Percentiles rank a stretch among this genome's conserved stretches.
Evolutionary conservation across 2,888 invertebrate species (phyloP).

Genomic region (Polydrusus pterygomalis): DNA sequence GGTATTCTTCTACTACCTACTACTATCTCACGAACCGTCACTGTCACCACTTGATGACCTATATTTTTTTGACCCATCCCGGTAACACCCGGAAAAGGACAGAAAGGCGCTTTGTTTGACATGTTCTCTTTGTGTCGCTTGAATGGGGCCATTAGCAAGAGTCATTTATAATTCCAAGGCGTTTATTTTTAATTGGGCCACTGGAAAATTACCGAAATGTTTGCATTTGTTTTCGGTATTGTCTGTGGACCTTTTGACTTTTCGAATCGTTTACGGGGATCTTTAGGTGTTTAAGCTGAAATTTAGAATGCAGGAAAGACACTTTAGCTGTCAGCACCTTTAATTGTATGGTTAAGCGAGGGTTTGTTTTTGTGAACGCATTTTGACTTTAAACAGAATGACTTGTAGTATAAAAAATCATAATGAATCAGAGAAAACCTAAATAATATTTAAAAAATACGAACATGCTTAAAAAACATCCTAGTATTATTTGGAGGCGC

Average conservation of each 20-base stretch:
- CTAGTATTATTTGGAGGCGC: too few relatives aligned
- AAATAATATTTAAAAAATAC: too few relatives aligned
- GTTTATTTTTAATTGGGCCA: conserved; percentile 48
- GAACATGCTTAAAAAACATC: too few relatives aligned
- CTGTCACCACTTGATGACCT: not conserved
- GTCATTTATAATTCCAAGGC: conserved; percentile 52
- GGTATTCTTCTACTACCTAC: too few relatives aligned
- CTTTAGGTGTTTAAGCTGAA: conserved; percentile 4
- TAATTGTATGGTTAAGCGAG: too few relatives aligned
- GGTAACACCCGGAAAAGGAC: conserved; percentile 29
- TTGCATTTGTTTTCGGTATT: conserved; percentile 37
- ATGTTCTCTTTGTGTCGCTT: conserved; percentile 48
- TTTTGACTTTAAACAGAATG: too few relatives aligned
- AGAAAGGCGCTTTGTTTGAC: conserved; percentile 47
- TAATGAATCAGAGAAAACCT: too few relatives aligned
- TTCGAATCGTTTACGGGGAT: conserved; percentile 5
- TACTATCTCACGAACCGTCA: too few relatives aligned
- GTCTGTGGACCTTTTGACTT: conserved; percentile 27
- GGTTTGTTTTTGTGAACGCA: too few relatives aligned
- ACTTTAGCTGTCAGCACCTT: not conserved
- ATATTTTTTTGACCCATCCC: conserved; percentile 31
- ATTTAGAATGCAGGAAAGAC: not conserved
- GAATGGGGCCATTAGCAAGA: conserved; percentile 49
- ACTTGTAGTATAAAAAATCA: too few relatives aligned
- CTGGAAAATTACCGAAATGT: conserved; percentile 48